phyloP scores from a whole-genome alignment of 2,797 vertebrate species.

The Lepus townsendii region DNA sequence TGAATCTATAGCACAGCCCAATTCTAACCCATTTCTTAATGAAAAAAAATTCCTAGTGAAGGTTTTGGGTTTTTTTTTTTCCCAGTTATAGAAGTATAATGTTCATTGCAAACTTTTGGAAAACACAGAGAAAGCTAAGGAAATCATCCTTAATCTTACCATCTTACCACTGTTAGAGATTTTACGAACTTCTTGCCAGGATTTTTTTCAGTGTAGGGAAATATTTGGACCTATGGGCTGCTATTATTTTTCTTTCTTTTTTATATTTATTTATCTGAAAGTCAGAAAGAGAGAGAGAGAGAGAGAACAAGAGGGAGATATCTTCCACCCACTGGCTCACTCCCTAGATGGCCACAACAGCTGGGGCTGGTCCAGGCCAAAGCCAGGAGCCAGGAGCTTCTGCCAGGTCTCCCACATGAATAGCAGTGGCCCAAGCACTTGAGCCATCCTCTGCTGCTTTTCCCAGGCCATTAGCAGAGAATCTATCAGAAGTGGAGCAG shows the following conservation, averaged over 20 bases:
- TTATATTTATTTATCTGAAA: no score
- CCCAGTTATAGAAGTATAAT: background rate
- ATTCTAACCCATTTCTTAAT: slow-evolving; percentile 7
- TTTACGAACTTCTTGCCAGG: background rate
- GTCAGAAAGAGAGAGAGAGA: no score
- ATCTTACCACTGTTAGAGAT: background rate
- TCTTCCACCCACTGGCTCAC: no score
- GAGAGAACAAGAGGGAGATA: no score
- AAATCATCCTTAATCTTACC: slow-evolving; percentile 31
- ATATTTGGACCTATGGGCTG: background rate
- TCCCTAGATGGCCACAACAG: no score
- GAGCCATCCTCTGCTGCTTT: no score
- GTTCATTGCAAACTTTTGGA: background rate
- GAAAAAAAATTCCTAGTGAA: background rate
- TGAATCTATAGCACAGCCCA: background rate
- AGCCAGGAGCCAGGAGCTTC: no score
- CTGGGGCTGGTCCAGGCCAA: no score
- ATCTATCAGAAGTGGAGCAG: no score
- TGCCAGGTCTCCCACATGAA: no score
- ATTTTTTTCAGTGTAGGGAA: background rate
- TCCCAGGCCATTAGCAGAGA: no score
- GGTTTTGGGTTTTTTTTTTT: background rate
- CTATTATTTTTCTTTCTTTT: background rate
- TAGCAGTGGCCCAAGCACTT: no score
- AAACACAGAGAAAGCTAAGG: slow-evolving; percentile 44